Percentiles rank a stretch among this genome's conserved stretches.
These are phyloP conservation scores for Brachymystax lenok DNA, from an alignment of 2,797 vertebrate species.

Conservation along the genomic window DNA sequence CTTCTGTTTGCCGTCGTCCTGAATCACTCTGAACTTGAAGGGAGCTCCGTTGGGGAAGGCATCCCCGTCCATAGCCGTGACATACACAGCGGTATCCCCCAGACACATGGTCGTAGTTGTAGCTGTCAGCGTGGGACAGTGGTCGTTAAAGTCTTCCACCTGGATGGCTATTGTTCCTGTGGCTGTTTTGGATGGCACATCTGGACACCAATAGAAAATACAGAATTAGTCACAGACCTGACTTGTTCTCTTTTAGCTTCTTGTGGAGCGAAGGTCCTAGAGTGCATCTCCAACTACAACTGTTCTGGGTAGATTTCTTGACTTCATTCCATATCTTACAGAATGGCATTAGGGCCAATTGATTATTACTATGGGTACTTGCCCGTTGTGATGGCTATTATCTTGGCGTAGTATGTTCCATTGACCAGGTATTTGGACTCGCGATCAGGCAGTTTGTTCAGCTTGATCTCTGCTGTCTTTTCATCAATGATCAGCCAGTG, in stretches of 20 bases:
- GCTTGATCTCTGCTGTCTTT: constrained; percentile 82
- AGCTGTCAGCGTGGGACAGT: constrained; percentile 82
- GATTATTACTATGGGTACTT: constrained; percentile 51
- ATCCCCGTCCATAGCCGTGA: constrained; percentile 83
- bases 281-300: background rate
- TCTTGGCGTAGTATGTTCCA: constrained; percentile 81
- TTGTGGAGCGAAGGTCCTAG: background rate
- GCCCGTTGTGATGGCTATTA: constrained; percentile 83
- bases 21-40: constrained; percentile 79
- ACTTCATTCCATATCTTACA: background rate
- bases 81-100: constrained; percentile 65
- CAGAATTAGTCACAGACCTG: background rate
- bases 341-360: background rate
- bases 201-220: constrained; percentile 63
- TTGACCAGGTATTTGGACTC: constrained; percentile 79
- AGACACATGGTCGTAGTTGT: constrained; percentile 74
- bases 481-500: constrained; percentile 84
- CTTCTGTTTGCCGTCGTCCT: constrained; percentile 53
- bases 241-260: background rate
- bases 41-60: constrained; percentile 78
- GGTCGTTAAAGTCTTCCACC: constrained; percentile 87
- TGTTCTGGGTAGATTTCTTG: background rate
- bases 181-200: constrained; percentile 76
- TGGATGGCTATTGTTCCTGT: constrained; percentile 88
- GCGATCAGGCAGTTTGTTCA: constrained; percentile 80